These are phyloP conservation scores for Percopsis omiscomaycus DNA, from an alignment of 2,797 vertebrate species.

Conservation along the genomic window DNA sequence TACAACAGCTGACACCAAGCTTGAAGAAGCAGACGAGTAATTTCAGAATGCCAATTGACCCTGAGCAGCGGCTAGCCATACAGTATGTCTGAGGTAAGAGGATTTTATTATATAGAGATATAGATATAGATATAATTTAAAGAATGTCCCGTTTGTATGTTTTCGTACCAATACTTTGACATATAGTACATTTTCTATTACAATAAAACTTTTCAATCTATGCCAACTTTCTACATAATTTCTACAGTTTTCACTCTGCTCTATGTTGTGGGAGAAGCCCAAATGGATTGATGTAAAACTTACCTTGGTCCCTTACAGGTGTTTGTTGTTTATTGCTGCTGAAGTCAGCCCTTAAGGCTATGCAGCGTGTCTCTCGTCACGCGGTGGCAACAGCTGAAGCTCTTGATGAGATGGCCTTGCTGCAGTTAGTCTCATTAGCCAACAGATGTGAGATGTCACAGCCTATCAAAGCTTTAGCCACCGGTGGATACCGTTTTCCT, in stretches of 20 bases:
- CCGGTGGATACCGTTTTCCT: conserved; percentile 43
- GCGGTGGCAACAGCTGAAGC: conserved; percentile 43
- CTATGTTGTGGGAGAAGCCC: conserved; percentile 45
- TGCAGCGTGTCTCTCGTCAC: conserved; percentile 34
- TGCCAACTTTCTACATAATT: background rate
- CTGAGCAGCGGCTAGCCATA: too few species aligned
- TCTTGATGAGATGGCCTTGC: conserved; percentile 56
- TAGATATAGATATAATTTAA: too few species aligned
- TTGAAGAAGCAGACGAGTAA: too few species aligned
- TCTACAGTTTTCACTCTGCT: conserved; percentile 53
- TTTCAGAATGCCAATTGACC: too few species aligned
- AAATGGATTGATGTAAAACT: conserved; percentile 68
- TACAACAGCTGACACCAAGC: too few species aligned
- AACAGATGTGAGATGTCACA: conserved; percentile 62
- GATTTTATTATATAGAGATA: too few species aligned
- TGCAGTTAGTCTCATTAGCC: conserved; percentile 58
- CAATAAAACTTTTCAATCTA: too few species aligned
- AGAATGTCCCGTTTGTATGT: conserved; percentile 3
- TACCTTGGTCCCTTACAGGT: conserved; percentile 56
- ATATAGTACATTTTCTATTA: conserved; percentile 30
- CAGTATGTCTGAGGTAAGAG: too few species aligned
- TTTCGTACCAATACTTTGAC: conserved; percentile 1
- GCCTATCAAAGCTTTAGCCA: conserved; percentile 53
- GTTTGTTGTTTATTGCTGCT: conserved; percentile 63
- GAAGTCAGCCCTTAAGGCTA: conserved; percentile 48